Evolutionary conservation across 2,113 vertebrate genomes (phyloP).

Genomic region (Aythya baeri): DNA sequence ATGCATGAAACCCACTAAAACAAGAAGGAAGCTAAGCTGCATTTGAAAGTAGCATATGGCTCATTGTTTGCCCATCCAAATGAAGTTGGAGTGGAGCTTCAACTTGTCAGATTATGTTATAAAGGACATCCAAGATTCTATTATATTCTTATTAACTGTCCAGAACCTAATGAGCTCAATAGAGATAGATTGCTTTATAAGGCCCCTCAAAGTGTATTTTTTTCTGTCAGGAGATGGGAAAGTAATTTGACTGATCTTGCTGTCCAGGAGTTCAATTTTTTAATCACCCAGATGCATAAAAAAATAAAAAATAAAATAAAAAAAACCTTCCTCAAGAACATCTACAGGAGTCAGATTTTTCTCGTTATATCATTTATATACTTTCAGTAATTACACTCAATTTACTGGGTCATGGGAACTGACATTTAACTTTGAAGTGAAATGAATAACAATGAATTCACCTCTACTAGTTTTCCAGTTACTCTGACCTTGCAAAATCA

Average conservation of each 20-base stretch:
- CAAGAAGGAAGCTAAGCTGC: constrained; percentile 4
- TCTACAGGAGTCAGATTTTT: constrained; percentile 61
- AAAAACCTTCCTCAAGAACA: constrained; percentile 21
- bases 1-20: not conserved
- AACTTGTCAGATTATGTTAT: constrained; percentile 71
- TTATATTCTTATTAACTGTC: constrained; percentile 75
- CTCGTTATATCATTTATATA: constrained; percentile 69
- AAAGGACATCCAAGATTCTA: constrained; percentile 71
- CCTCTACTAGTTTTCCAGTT: constrained; percentile 51
- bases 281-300: constrained; percentile 54
- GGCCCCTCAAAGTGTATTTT: constrained; percentile 60
- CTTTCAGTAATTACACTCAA: constrained; percentile 76
- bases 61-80: constrained; percentile 68
- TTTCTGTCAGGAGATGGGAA: constrained; percentile 58
- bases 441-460: constrained; percentile 77
- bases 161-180: constrained; percentile 68
- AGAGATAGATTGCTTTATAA: constrained; percentile 72
- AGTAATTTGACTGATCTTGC: constrained; percentile 63
- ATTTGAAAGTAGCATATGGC: constrained; percentile 56
- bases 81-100: constrained; percentile 70
- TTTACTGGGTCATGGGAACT: constrained; percentile 77
- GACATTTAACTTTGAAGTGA: constrained; percentile 74
- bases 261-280: constrained; percentile 64
- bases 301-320: not conserved
- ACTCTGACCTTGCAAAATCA: constrained; percentile 68